A percentile compares a stretch with the other conserved stretches of the same genome.
phyloP scores from a whole-genome alignment of 2,113 vertebrate genomes.

The Sorex araneus region DNA sequence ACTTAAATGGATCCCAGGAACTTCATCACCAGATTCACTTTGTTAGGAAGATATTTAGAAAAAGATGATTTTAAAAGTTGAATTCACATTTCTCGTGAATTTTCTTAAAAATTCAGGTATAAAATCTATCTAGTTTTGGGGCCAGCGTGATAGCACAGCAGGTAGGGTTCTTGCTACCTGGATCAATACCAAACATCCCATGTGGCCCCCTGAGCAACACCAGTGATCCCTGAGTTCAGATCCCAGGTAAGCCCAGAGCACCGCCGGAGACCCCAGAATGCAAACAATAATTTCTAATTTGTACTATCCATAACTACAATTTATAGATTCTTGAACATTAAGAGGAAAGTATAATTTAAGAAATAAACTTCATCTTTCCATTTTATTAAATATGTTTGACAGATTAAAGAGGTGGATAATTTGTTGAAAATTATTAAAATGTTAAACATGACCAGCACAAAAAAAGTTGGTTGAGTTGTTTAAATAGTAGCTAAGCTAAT shows the following conservation, averaged over 20 bases:
- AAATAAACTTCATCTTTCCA: constrained; percentile 22
- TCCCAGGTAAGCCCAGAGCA: no score
- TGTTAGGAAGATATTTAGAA: background rate
- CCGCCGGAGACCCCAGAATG: no score
- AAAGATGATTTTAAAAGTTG: background rate
- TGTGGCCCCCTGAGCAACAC: no score
- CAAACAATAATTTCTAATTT: no score
- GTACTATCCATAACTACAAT: background rate
- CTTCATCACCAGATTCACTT: background rate
- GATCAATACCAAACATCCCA: no score
- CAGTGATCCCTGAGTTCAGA: no score
- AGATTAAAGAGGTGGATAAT: constrained; percentile 34
- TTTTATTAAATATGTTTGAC: constrained; percentile 50
- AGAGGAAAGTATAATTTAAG: background rate
- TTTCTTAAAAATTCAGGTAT: no score
- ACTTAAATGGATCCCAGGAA: background rate
- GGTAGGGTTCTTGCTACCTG: no score
- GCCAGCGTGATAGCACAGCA: no score
- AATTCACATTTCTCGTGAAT: no score
- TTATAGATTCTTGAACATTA: background rate
- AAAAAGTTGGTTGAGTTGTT: constrained; percentile 18
- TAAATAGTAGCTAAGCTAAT: constrained; percentile 24
- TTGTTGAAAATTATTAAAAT: constrained; percentile 42
- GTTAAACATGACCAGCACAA: constrained; percentile 13
- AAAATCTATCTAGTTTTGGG: no score